Conservation (phyloP, 2,113 vertebrate genomes). For the Xiphophorus couchianus region DNA sequence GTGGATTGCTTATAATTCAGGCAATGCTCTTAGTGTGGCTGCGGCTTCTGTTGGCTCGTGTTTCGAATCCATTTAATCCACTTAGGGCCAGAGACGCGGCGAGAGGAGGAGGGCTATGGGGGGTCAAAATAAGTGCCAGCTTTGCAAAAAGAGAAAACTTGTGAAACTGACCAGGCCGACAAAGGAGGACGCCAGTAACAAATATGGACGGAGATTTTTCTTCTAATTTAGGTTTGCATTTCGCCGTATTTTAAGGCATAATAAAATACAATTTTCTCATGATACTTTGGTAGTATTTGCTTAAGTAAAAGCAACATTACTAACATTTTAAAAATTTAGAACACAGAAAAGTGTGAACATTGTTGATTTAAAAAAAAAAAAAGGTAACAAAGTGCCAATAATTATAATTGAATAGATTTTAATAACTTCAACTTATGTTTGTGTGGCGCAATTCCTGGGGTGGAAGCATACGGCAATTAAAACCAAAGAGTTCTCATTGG, state of each 20-base stretch:
- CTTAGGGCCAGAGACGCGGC: conserved; percentile 52
- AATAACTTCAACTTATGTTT: no score
- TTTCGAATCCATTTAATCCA: conserved; percentile 74
- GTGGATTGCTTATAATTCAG: conserved; percentile 55
- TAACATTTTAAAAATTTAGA: neutral
- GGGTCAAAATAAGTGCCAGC: conserved; percentile 19
- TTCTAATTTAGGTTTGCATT: neutral
- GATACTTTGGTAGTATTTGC: neutral
- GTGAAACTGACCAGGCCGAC: neutral
- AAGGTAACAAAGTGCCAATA: no score
- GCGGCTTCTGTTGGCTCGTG: conserved; percentile 57
- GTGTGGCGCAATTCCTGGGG: no score
- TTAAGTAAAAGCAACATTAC: neutral
- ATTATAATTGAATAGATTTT: no score
- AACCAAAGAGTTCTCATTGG: no score
- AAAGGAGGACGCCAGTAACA: neutral
- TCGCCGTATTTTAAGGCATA: neutral
- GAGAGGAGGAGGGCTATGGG: neutral
- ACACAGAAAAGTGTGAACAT: no score
- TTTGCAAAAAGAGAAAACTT: neutral
- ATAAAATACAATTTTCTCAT: neutral
- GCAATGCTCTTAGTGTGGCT: conserved; percentile 57
- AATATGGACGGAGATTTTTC: neutral
- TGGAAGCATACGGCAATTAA: no score
- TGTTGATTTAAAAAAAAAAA: no score